Base-by-base conservation (phyloP, 1,140 invertebrate species). In the Sycophaga agraensis region DNA sequence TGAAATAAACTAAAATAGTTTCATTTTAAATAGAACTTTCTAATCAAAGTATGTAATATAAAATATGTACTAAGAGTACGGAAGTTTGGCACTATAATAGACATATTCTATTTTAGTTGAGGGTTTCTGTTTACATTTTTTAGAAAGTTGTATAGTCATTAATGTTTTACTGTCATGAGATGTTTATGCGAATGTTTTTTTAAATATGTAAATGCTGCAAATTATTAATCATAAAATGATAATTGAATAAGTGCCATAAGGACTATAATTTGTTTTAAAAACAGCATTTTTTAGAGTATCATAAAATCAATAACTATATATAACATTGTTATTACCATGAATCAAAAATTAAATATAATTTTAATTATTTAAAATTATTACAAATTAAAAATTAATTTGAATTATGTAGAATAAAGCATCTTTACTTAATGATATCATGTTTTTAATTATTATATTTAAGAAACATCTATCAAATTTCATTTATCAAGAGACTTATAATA, bases 1-100 rank as follows among this genome's bases (percentile, higher is more conserved):
- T 31, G 16, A 16, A 43, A 19, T 19, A 21, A 21, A 19, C 19
- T 7, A 43, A 11, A 43, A 43, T 22, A 14, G 12, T 26, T 34
- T 34, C n/a, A 6, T 31, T 31, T 31, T 35, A 35, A 34, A 16
- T 8, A 51, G 2, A 4, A 40, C 35, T 53, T 53, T 19, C 9
- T 5, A 42, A 17, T 40, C 11, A 21, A 37, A 21, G 26, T 2
- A 2, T 40, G 39, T 40, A 26, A 5, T 37, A 22, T 40, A 21
- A 35, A 56, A 56, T 45, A 24, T 45, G 16, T 34, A 1, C 14
- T 21, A 2, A 45, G 22, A n/a, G 19, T 35, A 46, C 40, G 42
- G 43, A 58, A 48, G 45, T 58, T 54, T 58, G 55, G 55, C 55
- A 58, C 45, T 21, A 17, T 24, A 49, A 24, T 48, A 16, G 40